phyloP scores from a whole-genome alignment of 2,797 vertebrate species.

The Parambassis ranga region DNA sequence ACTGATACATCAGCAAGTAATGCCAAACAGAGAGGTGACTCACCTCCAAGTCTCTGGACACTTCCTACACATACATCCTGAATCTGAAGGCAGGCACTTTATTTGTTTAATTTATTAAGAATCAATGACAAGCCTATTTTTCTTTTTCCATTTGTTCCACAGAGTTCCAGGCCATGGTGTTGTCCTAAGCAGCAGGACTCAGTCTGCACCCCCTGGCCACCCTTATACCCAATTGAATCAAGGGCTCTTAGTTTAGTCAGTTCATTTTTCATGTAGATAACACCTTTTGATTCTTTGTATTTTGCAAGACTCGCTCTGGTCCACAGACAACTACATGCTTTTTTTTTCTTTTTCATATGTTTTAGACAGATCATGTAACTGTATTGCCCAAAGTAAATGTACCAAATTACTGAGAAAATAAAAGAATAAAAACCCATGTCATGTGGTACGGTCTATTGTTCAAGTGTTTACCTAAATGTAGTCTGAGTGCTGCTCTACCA shows the following conservation, averaged over 20 bases:
- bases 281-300: conserved; percentile 9
- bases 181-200: conserved; percentile 80
- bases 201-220: not conserved
- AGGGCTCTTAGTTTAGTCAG: conserved; percentile 44
- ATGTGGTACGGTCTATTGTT: not conserved
- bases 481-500: not conserved
- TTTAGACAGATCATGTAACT: conserved; percentile 38
- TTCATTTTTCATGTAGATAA: conserved; percentile 16
- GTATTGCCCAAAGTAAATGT: conserved; percentile 54
- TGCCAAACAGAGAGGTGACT: too few species aligned
- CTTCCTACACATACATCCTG: too few species aligned
- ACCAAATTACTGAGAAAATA: conserved; percentile 70
- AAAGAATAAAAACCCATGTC: conserved; percentile 65
- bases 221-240: conserved; percentile 23
- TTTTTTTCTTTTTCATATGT: conserved; percentile 48
- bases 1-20: too few species aligned
- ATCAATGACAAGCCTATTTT: not conserved
- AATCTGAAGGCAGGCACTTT: too few species aligned
- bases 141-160: conserved; percentile 51
- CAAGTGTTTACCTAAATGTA: too few species aligned
- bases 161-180: conserved; percentile 95
- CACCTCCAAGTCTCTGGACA: too few species aligned
- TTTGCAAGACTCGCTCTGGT: conserved; percentile 23
- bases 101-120: not conserved
- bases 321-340: conserved; percentile 29